phyloP scores from a whole-genome alignment of 1,140 invertebrate species.

The Onthophagus taurus region DNA sequence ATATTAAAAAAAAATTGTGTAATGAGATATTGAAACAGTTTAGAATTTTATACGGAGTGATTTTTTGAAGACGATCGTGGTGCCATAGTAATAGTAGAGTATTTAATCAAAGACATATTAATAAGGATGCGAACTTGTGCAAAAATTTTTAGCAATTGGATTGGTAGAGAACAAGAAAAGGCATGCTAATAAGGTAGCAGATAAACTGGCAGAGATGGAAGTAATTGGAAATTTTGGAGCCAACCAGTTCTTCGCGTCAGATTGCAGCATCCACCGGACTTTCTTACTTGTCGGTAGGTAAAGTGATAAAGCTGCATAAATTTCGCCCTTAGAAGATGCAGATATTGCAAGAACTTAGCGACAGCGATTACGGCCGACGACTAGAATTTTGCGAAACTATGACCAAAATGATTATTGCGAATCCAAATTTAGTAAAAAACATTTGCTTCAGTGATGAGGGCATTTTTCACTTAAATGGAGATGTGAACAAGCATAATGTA shows the following conservation, averaged over 20 bases:
- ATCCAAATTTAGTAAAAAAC: too few relatives aligned
- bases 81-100: too few relatives aligned
- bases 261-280: neutral
- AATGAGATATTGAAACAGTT: too few relatives aligned
- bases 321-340: neutral
- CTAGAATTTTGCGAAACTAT: slow-evolving; percentile 1
- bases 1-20: too few relatives aligned
- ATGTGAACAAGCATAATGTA: neutral
- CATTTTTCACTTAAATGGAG: neutral
- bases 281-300: too few relatives aligned
- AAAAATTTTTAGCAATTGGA: neutral
- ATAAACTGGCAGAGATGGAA: neutral
- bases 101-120: neutral
- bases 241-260: slow-evolving; percentile 1
- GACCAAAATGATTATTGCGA: neutral
- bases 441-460: neutral
- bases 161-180: neutral
- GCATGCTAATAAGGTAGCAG: neutral
- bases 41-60: too few relatives aligned
- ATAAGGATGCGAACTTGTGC: neutral
- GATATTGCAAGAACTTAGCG: neutral
- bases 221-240: slow-evolving; percentile 1
- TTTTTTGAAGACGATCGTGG: too few relatives aligned
- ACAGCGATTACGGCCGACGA: too few relatives aligned
- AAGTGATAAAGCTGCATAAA: neutral